A percentile compares a stretch with the other conserved stretches of the same genome.
These are phyloP conservation scores for Chironomus riparius DNA, from an alignment of 2,888 invertebrate species.

Conservation along the genomic window DNA sequence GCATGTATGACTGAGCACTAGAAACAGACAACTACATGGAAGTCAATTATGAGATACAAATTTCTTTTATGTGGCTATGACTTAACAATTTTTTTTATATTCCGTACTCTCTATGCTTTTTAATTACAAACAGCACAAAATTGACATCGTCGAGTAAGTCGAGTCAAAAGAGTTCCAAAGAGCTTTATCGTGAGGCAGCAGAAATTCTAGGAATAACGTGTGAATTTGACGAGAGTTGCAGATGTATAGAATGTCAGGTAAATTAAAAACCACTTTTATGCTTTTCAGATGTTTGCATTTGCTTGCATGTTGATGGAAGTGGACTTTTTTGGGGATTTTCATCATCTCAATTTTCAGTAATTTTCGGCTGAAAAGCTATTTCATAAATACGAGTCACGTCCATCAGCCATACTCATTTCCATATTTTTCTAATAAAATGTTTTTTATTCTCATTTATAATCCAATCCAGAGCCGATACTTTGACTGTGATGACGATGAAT, in stretches of 20 bases:
- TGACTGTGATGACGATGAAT: conserved; percentile 27
- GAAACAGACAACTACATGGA: not conserved
- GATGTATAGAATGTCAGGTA: conserved; percentile 51
- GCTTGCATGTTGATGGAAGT: not conserved
- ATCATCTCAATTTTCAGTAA: too few species aligned
- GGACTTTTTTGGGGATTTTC: too few species aligned
- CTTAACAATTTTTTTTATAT: not conserved
- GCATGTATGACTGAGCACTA: too few species aligned
- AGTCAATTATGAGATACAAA: not conserved
- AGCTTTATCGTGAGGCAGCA: conserved; percentile 49
- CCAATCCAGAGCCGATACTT: conserved; percentile 21
- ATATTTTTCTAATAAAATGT: too few species aligned
- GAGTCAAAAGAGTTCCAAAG: conserved; percentile 42
- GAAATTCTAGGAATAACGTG: conserved; percentile 49
- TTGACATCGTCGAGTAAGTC: conserved; percentile 5
- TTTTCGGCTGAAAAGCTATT: too few species aligned
- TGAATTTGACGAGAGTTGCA: conserved; percentile 50
- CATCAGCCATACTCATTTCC: too few species aligned
- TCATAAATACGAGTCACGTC: too few species aligned
- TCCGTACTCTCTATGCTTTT: not conserved
- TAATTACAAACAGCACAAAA: not conserved
- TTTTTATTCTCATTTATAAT: too few species aligned
- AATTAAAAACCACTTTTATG: conserved; percentile 48
- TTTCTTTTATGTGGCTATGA: not conserved
- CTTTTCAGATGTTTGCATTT: not conserved